Base-by-base conservation (phyloP, 2,888 invertebrate genomes). In the Phrixothrix hirtus region DNA sequence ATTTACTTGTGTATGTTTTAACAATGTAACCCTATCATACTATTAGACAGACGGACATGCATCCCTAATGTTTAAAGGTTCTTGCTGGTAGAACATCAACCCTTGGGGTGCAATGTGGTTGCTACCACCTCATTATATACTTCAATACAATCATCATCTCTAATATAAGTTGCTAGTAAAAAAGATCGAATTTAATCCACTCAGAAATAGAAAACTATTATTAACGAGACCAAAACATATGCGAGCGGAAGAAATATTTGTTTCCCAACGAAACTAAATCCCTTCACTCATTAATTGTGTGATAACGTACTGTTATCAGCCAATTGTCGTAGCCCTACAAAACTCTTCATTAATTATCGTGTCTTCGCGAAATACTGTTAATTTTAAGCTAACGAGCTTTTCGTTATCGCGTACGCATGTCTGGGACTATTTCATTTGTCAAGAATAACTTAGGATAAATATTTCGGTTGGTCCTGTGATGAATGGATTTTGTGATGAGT, bases 271-370 rank as follows among this genome's bases (percentile, higher is more conserved):
- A 64, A 67, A 66, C 66, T 68, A 65, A 65, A 71, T 71, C 69
- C 71, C 62, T 55, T 61, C 64, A 63, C 65, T 67, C 72, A 72
- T 71, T 72, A 70, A 71, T 72, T 69, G 69, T 70, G 59, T 62
- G 71, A 71, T 72, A 72, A 69, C 67, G 62, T 32, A 39, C 60
- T 61, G 67, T 69, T 72, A 71, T 71, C 70, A 58, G 66, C 49
- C 64, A 65, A 69, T 72, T 71, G 70, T 69, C 68, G 63, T 58
- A 60, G 59, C 57, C 61, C 52, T 66, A 69, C 68, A 69, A 69
- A 70, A 69, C 67, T 67, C 63, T 69, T 68, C 72, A 72, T 73
- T 71, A 72, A 71, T 73, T 73, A 72, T 71, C 56, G 60, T 65
- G 70, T 69, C 69, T 68, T 63, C 65, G 63, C 66, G 65, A 65